Evolutionary conservation across 2,888 invertebrate genomes (phyloP), one percentile per base, ranked within the genome.

Genomic region (Cosmia trapezina): DNA sequence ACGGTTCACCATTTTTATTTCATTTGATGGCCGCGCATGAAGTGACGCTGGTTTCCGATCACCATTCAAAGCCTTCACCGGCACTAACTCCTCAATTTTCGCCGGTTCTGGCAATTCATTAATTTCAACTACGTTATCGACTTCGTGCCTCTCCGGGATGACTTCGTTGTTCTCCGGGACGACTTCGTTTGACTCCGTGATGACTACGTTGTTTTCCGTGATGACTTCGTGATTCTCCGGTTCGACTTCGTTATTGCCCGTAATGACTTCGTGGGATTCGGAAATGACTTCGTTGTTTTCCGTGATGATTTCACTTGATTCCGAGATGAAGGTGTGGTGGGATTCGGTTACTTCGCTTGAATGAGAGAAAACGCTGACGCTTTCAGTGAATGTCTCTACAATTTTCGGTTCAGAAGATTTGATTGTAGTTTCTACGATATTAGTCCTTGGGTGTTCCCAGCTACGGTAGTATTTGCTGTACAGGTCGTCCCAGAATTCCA

Each of bases 401-500:
- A 89, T 83, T 65, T 83, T 84, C 0, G 85, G 78, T 64, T 89
- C 89, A 0, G 83, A 63, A 4, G 59, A 70, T 73, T 83, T 90
- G 4, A 82, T 49, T 5, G 81, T 76, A 0, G 76, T 66, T 43
- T 87, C 88, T n/a, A 86, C 86, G 4, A 73, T 87, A 61, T 89
- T 91, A 0, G 84, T 76, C 41, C 81, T 86, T 0, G 92, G 89
- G 2, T 94, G 92, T 19, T 96, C 92, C 95, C 95, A 95, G 37
- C 94, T 93, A 83, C 92, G 93, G 79, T 89, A 96, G 78, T 96
- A 85, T 83, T 94, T 95, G 76, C 78, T 90, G 90, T 95, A 96
- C 0, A 95, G 73, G 0, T 91, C 81, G 11, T 95, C 94, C 96
- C 96, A 96, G 84, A 94, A 94, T 7, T 92, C 93, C 94, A 96